Conservation (phyloP, 2,888 invertebrate genomes). For the Eupithecia abbreviata region DNA sequence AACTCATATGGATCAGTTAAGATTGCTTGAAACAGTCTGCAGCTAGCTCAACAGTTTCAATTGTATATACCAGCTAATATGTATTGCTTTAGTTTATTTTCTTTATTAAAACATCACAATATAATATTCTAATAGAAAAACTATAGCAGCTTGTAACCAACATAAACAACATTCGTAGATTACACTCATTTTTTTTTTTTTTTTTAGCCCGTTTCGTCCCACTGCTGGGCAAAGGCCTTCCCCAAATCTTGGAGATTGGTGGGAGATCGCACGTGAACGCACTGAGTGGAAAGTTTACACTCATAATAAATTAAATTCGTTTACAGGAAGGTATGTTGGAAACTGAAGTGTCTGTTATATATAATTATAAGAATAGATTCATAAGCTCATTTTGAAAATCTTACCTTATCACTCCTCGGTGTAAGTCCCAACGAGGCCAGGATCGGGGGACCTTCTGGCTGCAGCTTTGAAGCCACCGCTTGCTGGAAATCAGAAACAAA, state of each 20-base stretch:
- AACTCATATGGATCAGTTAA: background rate
- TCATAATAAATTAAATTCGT: background rate
- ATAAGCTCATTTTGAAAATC: background rate
- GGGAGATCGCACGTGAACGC: no score
- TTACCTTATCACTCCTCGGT: slow-evolving; percentile 83
- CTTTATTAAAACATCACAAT: no score
- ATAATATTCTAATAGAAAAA: no score
- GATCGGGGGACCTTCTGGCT: slow-evolving; percentile 81
- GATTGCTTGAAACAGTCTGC: background rate
- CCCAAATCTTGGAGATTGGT: no score
- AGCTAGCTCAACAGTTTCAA: background rate
- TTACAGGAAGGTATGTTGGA: background rate
- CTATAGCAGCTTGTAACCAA: no score
- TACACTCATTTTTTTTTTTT: no score
- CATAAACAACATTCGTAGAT: no score
- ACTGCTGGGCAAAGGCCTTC: no score
- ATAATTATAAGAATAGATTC: background rate
- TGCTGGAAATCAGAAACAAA: slow-evolving; percentile 61
- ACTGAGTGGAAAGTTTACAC: no score
- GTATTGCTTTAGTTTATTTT: no score
- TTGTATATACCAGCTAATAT: background rate
- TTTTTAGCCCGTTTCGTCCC: no score
- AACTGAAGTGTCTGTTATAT: slow-evolving; percentile 17
- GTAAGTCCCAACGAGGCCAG: slow-evolving; percentile 81
- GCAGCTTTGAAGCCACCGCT: slow-evolving; percentile 65